A percentile compares a stretch with the other conserved stretches of the same genome.
phyloP scores from a whole-genome alignment of 2,113 vertebrate genomes.

The Cricetomys ansorgei region DNA sequence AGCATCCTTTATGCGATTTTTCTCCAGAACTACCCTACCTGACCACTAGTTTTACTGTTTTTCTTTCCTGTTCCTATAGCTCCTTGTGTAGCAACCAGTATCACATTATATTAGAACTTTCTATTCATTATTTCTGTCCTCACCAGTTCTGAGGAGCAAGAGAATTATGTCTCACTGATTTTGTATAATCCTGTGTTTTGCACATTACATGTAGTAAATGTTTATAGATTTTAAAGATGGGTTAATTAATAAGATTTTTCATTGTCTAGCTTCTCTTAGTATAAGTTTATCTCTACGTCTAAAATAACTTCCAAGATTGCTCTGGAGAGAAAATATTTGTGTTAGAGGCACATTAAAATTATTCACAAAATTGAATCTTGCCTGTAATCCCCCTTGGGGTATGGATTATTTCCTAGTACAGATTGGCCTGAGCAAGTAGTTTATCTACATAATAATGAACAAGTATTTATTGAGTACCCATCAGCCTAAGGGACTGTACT shows the following conservation, averaged over 20 bases:
- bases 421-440: constrained; percentile 32
- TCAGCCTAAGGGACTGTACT: neutral
- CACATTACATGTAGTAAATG: neutral
- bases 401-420: constrained; percentile 51
- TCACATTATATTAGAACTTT: neutral
- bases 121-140: neutral
- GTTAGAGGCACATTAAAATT: constrained; percentile 37
- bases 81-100: neutral
- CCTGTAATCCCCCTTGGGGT: neutral
- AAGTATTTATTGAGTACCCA: constrained; percentile 62
- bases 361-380: constrained; percentile 53
- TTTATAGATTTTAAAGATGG: neutral
- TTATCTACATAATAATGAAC: constrained; percentile 67
- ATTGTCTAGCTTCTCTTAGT: neutral
- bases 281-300: neutral
- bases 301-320: neutral
- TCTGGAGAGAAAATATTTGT: constrained; percentile 48
- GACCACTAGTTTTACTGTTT: neutral
- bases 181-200: neutral
- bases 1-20: neutral
- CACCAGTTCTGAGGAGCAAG: neutral
- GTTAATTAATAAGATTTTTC: neutral
- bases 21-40: fast-evolving
- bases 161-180: neutral
- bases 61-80: neutral